Conservation (phyloP, 2,888 invertebrate species). For the Papilio gigon region DNA sequence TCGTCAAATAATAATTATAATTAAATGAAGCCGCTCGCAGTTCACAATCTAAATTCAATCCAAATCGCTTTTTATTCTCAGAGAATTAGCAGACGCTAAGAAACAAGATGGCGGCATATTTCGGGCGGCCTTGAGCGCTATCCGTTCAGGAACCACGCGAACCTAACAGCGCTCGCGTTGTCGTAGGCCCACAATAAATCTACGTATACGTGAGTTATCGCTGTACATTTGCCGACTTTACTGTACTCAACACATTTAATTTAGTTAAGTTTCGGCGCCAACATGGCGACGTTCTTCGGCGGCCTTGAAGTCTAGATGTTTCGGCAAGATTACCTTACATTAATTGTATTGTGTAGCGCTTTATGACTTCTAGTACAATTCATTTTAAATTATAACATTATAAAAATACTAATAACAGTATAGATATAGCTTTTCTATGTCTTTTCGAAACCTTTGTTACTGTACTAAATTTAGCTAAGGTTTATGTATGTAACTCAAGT, state of each 20-base stretch:
- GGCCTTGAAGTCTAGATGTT: slow-evolving; percentile 20
- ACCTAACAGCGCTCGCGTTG: slow-evolving; percentile 14
- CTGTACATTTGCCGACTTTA: not conserved
- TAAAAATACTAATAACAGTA: no score
- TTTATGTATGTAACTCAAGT: no score
- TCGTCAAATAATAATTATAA: not conserved
- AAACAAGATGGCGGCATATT: slow-evolving; percentile 27
- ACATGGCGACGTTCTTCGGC: slow-evolving; percentile 19
- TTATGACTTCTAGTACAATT: not conserved
- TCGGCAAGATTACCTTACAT: slow-evolving; percentile 5
- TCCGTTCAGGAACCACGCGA: slow-evolving; percentile 2
- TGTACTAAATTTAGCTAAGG: no score
- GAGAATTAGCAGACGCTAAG: not conserved
- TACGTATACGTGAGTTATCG: not conserved
- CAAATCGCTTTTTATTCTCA: slow-evolving; percentile 5
- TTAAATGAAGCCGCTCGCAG: no score
- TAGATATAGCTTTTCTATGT: no score
- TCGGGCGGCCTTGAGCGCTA: slow-evolving; percentile 22
- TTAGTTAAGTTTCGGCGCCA: slow-evolving; percentile 22
- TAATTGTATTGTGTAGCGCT: not conserved
- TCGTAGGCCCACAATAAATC: slow-evolving; percentile 18
- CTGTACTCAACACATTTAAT: not conserved
- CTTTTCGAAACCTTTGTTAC: no score
- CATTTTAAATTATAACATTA: not conserved
- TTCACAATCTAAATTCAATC: not conserved